phyloP scores from a whole-genome alignment of 2,113 vertebrate genomes.

The Tapirus terrestris region DNA sequence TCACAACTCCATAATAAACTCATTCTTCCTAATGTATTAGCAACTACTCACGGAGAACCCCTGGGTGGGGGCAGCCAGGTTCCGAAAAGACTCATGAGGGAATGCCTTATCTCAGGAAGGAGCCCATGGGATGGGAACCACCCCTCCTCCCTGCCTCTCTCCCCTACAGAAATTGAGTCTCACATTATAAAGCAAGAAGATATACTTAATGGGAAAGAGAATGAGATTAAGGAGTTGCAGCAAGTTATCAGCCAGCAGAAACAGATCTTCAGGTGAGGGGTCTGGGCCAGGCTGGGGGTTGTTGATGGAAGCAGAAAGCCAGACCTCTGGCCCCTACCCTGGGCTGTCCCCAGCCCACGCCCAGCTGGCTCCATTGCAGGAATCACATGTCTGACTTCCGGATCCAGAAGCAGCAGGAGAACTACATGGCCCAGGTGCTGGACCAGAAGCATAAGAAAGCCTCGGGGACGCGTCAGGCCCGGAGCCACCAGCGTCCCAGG shows the following conservation, averaged over 20 bases:
- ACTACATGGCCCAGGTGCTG: conserved; percentile 67
- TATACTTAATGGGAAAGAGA: conserved; percentile 76
- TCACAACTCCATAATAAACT: conserved; percentile 20
- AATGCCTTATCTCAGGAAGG: conserved; percentile 46
- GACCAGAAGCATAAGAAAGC: conserved; percentile 74
- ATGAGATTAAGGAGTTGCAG: conserved; percentile 79
- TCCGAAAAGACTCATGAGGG: neutral
- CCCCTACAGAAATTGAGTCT: conserved; percentile 79
- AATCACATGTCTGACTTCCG: conserved; percentile 70
- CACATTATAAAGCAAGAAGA: conserved; percentile 73
- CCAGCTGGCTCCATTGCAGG: conserved; percentile 69
- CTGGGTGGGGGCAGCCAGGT: neutral
- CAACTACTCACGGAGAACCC: neutral
- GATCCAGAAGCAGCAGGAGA: conserved; percentile 81
- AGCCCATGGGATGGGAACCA: conserved; percentile 10
- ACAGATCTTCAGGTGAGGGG: conserved; percentile 83
- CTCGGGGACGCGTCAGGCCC: conserved; percentile 11
- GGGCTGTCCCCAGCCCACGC: conserved; percentile 39
- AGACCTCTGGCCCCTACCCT: conserved; percentile 37
- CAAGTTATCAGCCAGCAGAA: conserved; percentile 81
- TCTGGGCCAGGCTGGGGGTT: conserved; percentile 60
- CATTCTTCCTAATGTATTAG: neutral
- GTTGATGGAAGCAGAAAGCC: conserved; percentile 52
- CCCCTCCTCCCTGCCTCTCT: conserved; percentile 73
- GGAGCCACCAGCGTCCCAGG: conserved; percentile 57